Evolutionary conservation across 1,140 invertebrate species (phyloP).

Genomic region (Berghia stephanieae): DNA sequence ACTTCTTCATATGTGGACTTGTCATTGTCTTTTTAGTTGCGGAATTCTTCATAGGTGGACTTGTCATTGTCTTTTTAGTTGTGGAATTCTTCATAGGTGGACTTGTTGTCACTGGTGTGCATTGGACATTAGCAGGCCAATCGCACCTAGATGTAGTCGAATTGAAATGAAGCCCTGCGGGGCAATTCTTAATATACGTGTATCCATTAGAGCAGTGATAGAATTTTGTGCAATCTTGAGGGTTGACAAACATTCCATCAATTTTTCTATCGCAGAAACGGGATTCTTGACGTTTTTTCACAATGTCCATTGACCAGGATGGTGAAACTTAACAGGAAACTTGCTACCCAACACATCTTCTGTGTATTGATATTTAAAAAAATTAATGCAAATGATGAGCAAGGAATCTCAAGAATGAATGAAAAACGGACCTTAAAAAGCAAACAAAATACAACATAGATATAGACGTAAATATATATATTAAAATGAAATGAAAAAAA

Average conservation of each 20-base stretch:
- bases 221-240: slow-evolving; percentile 11
- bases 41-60: background rate
- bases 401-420: too few relatives aligned
- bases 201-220: background rate
- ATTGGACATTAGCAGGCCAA: slow-evolving; percentile 16
- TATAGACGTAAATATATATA: too few relatives aligned
- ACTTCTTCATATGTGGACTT: background rate
- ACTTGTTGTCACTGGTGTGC: background rate
- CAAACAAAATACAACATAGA: too few relatives aligned
- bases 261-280: background rate
- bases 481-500: too few relatives aligned
- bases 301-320: too few relatives aligned
- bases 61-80: background rate
- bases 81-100: background rate
- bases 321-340: too few relatives aligned
- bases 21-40: background rate
- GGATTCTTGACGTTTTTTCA: background rate
- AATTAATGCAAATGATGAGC: too few relatives aligned
- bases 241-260: background rate
- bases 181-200: background rate
- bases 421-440: too few relatives aligned
- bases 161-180: slow-evolving; percentile 10
- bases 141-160: background rate
- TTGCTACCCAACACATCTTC: too few relatives aligned
- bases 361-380: too few relatives aligned